Evolutionary conservation across 2,888 invertebrate genomes (phyloP).

Genomic region (Micropterix aruncella): DNA sequence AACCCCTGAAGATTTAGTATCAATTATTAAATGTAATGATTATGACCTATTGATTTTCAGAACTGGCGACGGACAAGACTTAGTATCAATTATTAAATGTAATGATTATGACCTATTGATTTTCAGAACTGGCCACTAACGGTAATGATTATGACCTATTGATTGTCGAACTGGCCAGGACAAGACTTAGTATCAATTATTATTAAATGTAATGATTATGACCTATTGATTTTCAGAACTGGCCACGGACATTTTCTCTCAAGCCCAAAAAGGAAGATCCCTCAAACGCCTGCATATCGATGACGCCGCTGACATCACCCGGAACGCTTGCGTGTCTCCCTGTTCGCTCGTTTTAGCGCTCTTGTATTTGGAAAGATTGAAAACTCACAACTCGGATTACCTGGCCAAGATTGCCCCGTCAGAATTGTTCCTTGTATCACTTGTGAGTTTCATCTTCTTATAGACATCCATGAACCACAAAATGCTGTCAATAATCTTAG

Average conservation of each 20-base stretch:
- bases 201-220: too few species aligned
- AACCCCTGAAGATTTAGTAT: too few species aligned
- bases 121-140: slow-evolving; percentile 70
- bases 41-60: too few species aligned
- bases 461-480: not conserved
- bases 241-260: slow-evolving; percentile 74
- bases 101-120: too few species aligned
- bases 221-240: slow-evolving; percentile 59
- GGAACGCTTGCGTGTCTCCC: slow-evolving; percentile 77
- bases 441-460: slow-evolving; percentile 45
- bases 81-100: too few species aligned
- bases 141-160: too few species aligned
- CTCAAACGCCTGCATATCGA: slow-evolving; percentile 63
- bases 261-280: slow-evolving; percentile 58
- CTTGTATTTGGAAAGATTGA: slow-evolving; percentile 83
- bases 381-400: slow-evolving; percentile 69
- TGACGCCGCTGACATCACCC: slow-evolving; percentile 60
- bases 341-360: slow-evolving; percentile 87
- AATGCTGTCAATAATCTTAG: not conserved
- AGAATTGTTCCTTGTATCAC: slow-evolving; percentile 86
- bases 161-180: too few species aligned
- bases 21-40: too few species aligned
- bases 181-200: too few species aligned
- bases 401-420: slow-evolving; percentile 72
- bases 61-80: slow-evolving; percentile 73